Evolutionary conservation across 2,113 vertebrate genomes (phyloP).

Genomic region (Microcebus ravelobensis): DNA sequence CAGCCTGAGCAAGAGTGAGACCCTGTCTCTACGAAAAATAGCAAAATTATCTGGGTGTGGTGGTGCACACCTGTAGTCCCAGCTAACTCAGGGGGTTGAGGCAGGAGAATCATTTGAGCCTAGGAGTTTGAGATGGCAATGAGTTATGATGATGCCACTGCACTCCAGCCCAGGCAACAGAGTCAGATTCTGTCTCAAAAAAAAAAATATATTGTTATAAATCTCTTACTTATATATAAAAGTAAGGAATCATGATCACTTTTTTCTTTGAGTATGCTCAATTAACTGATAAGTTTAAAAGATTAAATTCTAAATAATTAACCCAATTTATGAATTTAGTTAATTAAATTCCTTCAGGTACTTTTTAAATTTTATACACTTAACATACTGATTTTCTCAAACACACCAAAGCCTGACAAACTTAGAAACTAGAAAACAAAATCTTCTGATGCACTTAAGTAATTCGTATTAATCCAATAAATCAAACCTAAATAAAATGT

Average conservation of each 20-base stretch:
- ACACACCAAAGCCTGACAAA: not conserved
- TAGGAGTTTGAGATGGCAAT: not conserved
- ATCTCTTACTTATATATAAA: not conserved
- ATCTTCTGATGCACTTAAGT: not conserved
- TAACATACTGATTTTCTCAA: slow-evolving; percentile 3
- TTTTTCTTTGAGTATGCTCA: slow-evolving; percentile 41
- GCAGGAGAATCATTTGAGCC: not conserved
- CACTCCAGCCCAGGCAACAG: not conserved
- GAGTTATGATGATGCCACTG: not conserved
- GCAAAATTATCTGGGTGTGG: not conserved
- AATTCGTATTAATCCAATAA: not conserved
- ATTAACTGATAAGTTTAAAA: slow-evolving; percentile 36
- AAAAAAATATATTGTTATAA: not conserved
- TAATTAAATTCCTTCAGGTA: not conserved
- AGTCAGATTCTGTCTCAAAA: not conserved
- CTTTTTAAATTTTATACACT: not conserved
- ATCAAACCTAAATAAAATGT: not conserved
- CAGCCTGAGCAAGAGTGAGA: not conserved
- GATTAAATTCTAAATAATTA: slow-evolving; percentile 26
- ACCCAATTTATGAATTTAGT: slow-evolving; percentile 4
- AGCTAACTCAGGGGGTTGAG: not conserved
- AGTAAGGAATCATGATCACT: not conserved
- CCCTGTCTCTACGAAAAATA: not conserved
- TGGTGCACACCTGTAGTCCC: not conserved
- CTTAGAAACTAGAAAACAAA: slow-evolving; percentile 24